Evolutionary conservation across 2,113 vertebrate genomes (phyloP).

Genomic region (Dascyllus trimaculatus): DNA sequence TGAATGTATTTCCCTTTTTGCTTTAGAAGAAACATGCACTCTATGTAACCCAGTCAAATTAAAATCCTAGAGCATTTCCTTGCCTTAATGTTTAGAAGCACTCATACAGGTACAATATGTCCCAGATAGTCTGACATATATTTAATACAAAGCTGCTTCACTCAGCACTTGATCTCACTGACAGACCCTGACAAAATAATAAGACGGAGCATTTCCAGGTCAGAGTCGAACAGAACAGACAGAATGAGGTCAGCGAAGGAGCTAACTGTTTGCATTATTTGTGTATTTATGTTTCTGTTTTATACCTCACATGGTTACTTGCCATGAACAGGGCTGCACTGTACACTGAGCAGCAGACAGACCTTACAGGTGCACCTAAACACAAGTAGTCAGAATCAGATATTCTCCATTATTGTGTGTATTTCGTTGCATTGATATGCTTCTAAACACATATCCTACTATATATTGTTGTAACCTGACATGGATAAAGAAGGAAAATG

Average conservation of each 20-base stretch:
- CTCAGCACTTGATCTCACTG: neutral
- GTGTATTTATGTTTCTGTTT: neutral
- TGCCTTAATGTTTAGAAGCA: too few species aligned
- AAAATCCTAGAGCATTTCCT: neutral
- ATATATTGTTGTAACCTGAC: neutral
- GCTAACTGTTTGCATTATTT: neutral
- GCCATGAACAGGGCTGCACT: neutral
- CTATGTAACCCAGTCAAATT: neutral
- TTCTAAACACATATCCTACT: neutral
- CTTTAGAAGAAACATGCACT: too few species aligned
- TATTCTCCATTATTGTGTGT: too few species aligned
- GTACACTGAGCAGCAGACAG: too few species aligned
- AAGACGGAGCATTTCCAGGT: neutral
- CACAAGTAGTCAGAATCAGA: neutral
- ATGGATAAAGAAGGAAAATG: neutral
- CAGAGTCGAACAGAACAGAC: neutral
- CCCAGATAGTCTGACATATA: neutral
- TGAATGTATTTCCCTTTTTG: neutral
- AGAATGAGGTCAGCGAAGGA: neutral
- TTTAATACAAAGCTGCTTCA: neutral
- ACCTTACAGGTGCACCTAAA: neutral
- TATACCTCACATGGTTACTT: neutral
- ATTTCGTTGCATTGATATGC: neutral
- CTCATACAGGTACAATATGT: neutral
- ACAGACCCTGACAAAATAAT: conserved; percentile 11